Evolutionary conservation across 2,113 vertebrate species (phyloP).

Genomic region (Puma concolor): DNA sequence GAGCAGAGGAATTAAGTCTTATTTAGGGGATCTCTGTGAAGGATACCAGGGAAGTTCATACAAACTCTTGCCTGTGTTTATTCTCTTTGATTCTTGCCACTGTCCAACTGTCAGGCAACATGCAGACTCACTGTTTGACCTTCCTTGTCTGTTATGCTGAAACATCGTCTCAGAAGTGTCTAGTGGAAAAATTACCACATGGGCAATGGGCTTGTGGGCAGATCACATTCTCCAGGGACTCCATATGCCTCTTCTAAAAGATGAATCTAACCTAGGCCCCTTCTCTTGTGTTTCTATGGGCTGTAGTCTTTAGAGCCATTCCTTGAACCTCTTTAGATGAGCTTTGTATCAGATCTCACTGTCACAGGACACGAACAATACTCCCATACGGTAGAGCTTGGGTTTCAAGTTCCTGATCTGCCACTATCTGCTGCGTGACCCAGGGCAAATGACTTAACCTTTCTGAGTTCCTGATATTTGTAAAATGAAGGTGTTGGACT

Average conservation of each 20-base stretch:
- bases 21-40: not conserved
- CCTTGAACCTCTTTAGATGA: not conserved
- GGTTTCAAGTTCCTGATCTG: not conserved
- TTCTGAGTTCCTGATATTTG: not conserved
- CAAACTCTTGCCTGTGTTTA: not conserved
- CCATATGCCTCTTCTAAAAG: not conserved
- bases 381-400: not conserved
- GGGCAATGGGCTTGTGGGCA: not conserved
- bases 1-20: not conserved
- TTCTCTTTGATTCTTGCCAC: not conserved
- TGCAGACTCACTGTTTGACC: not conserved
- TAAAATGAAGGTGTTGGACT: not conserved
- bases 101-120: not conserved
- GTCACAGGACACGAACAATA: not conserved
- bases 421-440: not conserved
- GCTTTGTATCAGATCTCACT: not conserved
- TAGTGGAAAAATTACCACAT: not conserved
- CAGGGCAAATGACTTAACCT: not conserved
- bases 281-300: not conserved
- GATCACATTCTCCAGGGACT: not conserved
- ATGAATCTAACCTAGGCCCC: not conserved
- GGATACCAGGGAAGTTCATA: not conserved
- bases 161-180: not conserved
- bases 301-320: not conserved
- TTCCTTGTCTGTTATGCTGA: not conserved